Conservation (phyloP, 30 jellyfish, hydroid and myxozoan genomes). For the Hydractinia echinata region DNA sequence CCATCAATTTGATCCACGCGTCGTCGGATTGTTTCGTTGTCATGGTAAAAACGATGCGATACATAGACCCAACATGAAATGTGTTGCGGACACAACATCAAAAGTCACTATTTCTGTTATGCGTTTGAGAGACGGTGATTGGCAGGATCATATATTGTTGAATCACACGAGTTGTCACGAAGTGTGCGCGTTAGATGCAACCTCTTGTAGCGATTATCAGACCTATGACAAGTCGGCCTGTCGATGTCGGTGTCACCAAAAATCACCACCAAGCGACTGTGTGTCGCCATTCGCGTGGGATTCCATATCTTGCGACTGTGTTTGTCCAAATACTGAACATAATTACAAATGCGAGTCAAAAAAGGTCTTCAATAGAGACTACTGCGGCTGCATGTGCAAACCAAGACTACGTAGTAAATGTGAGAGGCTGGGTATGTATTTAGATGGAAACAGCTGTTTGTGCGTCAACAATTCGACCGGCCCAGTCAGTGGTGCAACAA, state of each 20-base stretch:
- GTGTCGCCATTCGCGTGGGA: constrained; percentile 32
- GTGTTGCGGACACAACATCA: not conserved
- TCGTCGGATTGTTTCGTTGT: constrained; percentile 6
- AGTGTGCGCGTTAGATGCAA: constrained; percentile 3
- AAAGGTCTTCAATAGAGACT: constrained; percentile 13
- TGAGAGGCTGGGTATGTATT: constrained; percentile 8
- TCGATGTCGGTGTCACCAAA: constrained; percentile 32
- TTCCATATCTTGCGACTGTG: constrained; percentile 14
- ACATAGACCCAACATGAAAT: not conserved
- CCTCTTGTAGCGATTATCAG: constrained; percentile 29
- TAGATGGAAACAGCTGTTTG: not conserved
- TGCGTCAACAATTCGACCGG: not conserved
- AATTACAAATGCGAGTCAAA: not conserved
- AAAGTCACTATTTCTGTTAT: not conserved
- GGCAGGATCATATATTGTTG: not conserved
- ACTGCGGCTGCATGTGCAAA: constrained; percentile 31
- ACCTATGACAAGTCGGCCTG: constrained; percentile 4
- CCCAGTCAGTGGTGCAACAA: not conserved
- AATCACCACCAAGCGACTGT: constrained; percentile 15
- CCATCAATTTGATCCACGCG: constrained; percentile 3
- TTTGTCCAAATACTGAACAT: constrained; percentile 1
- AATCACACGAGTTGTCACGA: constrained; percentile 32
- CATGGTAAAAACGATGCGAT: constrained; percentile 17
- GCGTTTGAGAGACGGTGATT: not conserved
- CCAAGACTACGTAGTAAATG: not conserved